Percentiles rank a stretch among this genome's conserved stretches.
These are phyloP conservation scores for Hirudinaria manillensis DNA, from an alignment of 2,888 invertebrate species.

Conservation along the genomic window DNA sequence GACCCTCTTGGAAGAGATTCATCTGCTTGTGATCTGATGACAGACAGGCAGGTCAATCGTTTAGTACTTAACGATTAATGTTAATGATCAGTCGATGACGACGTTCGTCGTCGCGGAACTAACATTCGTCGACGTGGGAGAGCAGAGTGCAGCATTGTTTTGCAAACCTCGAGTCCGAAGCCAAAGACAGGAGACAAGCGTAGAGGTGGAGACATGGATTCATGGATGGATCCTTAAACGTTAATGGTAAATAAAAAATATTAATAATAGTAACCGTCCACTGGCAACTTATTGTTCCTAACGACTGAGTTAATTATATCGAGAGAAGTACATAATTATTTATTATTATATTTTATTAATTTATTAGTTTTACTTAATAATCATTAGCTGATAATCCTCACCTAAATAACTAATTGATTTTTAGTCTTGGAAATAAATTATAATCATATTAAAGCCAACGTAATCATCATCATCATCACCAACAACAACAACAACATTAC, in stretches of 20 bases:
- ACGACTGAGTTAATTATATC: not conserved
- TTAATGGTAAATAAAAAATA: not conserved
- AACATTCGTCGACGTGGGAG: constrained; percentile 19
- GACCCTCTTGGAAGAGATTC: constrained; percentile 6
- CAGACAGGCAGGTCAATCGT: not conserved
- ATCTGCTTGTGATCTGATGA: constrained; percentile 1
- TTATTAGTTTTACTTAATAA: too few relatives aligned
- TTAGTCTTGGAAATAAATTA: too few relatives aligned
- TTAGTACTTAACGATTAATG: too few relatives aligned
- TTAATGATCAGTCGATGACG: too few relatives aligned
- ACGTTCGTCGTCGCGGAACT: not conserved
- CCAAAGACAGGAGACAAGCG: constrained; percentile 8
- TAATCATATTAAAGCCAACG: too few relatives aligned
- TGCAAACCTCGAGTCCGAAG: not conserved
- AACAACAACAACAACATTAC: too few relatives aligned
- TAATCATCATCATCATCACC: too few relatives aligned
- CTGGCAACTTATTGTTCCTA: not conserved
- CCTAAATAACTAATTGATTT: too few relatives aligned
- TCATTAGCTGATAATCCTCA: too few relatives aligned
- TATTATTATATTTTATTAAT: too few relatives aligned
- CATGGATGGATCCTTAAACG: not conserved
- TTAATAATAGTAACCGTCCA: not conserved
- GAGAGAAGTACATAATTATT: too few relatives aligned
- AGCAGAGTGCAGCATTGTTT: not conserved
- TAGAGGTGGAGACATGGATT: constrained; percentile 6